These are phyloP conservation scores for Brachionichthys hirsutus DNA, from an alignment of 2,113 vertebrate genomes.

Conservation along the genomic window DNA sequence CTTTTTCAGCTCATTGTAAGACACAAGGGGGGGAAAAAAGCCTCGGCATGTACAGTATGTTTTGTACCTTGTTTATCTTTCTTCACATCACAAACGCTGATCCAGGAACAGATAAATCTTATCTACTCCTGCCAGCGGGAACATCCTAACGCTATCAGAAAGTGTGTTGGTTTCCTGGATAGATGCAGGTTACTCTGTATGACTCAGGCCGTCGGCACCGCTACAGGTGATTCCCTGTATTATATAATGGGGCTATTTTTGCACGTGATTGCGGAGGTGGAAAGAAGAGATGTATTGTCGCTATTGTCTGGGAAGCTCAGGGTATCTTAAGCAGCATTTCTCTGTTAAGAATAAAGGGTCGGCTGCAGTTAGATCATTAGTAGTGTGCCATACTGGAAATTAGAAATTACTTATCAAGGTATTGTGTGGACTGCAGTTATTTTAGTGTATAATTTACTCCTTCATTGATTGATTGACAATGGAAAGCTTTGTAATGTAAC, in stretches of 20 bases:
- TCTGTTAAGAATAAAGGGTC: slow-evolving; percentile 2
- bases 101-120: slow-evolving; percentile 3
- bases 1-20: not conserved
- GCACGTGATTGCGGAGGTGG: slow-evolving; percentile 3
- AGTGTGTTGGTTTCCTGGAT: not conserved
- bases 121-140: not conserved
- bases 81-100: not conserved
- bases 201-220: slow-evolving; percentile 18
- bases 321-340: slow-evolving; percentile 12
- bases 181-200: too few relatives aligned
- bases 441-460: not conserved
- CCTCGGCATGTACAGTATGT: not conserved
- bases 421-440: not conserved
- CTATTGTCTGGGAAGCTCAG: slow-evolving; percentile 6
- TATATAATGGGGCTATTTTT: slow-evolving; percentile 18
- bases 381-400: slow-evolving; percentile 1
- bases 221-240: slow-evolving; percentile 8
- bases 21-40: not conserved
- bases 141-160: too few relatives aligned
- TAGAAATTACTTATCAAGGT: not conserved
- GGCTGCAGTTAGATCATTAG: slow-evolving; percentile 10
- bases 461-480: too few relatives aligned
- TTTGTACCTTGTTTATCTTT: not conserved
- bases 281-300: slow-evolving; percentile 17
- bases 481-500: not conserved